Conservation (phyloP, 2,888 invertebrate genomes). For the Eilema griseolum region DNA sequence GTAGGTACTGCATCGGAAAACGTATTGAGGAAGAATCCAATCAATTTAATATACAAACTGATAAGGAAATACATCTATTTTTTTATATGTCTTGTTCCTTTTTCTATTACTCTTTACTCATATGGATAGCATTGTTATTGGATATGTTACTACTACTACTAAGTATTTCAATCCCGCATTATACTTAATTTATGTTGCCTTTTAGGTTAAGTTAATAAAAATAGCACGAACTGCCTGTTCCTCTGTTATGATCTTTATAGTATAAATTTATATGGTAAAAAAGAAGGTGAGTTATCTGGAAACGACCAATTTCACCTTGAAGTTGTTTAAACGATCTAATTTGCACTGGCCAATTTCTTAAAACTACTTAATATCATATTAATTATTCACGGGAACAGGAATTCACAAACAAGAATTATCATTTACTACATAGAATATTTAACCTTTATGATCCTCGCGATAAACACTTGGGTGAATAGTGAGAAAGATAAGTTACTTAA, state of each 20-base stretch:
- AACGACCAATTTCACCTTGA: background rate
- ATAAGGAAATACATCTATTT: background rate
- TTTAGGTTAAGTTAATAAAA: too few species aligned
- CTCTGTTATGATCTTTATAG: too few species aligned
- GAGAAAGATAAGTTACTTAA: background rate
- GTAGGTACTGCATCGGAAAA: constrained; percentile 58
- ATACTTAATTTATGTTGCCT: too few species aligned
- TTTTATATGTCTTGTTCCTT: background rate
- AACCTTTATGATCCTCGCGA: constrained; percentile 36
- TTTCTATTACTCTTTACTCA: background rate
- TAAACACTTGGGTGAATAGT: constrained; percentile 11
- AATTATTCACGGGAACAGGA: constrained; percentile 10
- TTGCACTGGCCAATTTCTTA: constrained; percentile 11
- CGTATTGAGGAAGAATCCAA: constrained; percentile 52
- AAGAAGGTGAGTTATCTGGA: background rate
- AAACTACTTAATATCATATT: background rate
- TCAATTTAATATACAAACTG: constrained; percentile 25
- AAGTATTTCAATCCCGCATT: too few species aligned
- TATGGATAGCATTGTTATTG: background rate
- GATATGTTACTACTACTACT: too few species aligned
- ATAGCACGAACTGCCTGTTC: too few species aligned
- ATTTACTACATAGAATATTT: constrained; percentile 15
- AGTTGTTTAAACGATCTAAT: constrained; percentile 17
- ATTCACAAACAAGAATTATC: constrained; percentile 13
- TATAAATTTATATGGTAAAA: background rate